Conservation (phyloP, 2,797 vertebrate genomes). For the Macropodus opercularis region DNA sequence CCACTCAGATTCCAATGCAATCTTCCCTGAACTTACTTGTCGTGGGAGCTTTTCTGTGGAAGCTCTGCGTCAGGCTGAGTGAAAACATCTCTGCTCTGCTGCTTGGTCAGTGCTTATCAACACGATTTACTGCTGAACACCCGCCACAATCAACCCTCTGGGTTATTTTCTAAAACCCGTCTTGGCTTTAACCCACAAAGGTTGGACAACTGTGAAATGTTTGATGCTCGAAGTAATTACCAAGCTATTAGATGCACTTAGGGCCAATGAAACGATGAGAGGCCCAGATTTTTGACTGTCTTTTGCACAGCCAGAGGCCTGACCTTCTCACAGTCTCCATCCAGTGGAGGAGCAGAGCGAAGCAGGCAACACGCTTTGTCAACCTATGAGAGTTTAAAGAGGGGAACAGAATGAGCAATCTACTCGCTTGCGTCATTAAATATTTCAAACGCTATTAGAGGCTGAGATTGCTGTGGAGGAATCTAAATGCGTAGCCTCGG, state of each 20-base stretch:
- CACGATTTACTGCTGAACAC: constrained; percentile 27
- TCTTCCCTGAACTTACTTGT: constrained; percentile 12
- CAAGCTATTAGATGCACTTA: constrained; percentile 36
- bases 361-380: background rate
- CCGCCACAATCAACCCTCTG: constrained; percentile 7
- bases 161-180: constrained; percentile 21
- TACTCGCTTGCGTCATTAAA: too few species aligned
- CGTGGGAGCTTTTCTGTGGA: constrained; percentile 52
- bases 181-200: constrained; percentile 3
- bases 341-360: constrained; percentile 52
- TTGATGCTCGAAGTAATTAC: constrained; percentile 48
- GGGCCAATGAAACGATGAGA: constrained; percentile 35
- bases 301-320: constrained; percentile 14
- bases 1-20: background rate
- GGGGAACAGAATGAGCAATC: too few species aligned
- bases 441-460: too few species aligned
- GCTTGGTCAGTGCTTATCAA: constrained; percentile 10
- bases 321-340: constrained; percentile 51
- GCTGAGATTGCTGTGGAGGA: background rate
- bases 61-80: constrained; percentile 34
- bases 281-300: constrained; percentile 41
- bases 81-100: background rate
- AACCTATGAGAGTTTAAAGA: too few species aligned
- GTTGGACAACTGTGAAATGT: constrained; percentile 31
- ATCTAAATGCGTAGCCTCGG: constrained; percentile 1